These are phyloP conservation scores for Calameuta idolon DNA, from an alignment of 2,888 invertebrate species.

Conservation along the genomic window DNA sequence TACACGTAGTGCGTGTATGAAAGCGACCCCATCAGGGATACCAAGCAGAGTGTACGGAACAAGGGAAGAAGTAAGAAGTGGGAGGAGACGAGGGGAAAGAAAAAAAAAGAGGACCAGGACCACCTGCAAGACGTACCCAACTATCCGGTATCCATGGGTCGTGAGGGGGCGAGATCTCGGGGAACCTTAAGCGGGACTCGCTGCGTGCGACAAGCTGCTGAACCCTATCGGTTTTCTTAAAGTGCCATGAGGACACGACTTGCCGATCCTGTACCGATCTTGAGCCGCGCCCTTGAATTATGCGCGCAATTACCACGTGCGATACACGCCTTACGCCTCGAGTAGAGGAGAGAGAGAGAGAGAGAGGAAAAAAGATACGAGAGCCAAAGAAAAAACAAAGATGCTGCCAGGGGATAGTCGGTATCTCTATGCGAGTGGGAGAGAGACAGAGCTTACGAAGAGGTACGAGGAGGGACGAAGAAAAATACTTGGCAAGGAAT, in stretches of 20 bases:
- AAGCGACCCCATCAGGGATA: neutral
- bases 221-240: conserved; percentile 54
- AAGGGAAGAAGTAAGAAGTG: neutral
- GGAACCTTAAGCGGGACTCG: neutral
- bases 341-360: conserved; percentile 13
- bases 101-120: neutral
- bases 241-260: conserved; percentile 38
- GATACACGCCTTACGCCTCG: conserved; percentile 11
- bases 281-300: conserved; percentile 59
- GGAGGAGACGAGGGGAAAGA: neutral
- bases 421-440: neutral
- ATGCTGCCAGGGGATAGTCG: neutral
- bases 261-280: neutral
- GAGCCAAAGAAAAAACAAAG: neutral
- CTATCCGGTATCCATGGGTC: neutral
- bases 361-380: neutral
- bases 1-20: neutral
- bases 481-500: conserved; percentile 20
- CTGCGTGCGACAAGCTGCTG: conserved; percentile 39
- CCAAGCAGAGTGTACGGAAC: neutral
- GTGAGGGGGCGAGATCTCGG: neutral
- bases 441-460: conserved; percentile 4
- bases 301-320: conserved; percentile 54
- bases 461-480: conserved; percentile 5
- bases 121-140: conserved; percentile 5